Conservation (phyloP, 2,888 invertebrate genomes). For the Idaea dimidiata region DNA sequence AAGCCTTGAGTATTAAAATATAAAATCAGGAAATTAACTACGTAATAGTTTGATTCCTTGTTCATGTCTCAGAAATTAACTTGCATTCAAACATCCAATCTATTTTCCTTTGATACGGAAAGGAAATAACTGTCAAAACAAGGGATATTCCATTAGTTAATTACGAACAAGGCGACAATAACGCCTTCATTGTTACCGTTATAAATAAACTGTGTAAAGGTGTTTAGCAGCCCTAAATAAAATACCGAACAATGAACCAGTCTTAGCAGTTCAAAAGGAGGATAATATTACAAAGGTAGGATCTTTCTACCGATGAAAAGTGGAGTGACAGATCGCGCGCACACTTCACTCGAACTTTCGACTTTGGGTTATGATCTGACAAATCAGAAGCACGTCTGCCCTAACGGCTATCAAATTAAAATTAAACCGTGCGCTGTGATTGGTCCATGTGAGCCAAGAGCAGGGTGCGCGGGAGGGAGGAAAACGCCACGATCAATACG, state of each 20-base stretch:
- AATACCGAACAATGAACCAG: background rate
- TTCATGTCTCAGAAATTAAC: too few relatives aligned
- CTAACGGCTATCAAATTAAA: conserved; percentile 71
- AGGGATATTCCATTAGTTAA: background rate
- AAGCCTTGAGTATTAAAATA: too few relatives aligned
- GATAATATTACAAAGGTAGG: background rate
- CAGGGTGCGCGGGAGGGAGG: conserved; percentile 33
- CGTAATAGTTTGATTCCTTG: too few relatives aligned
- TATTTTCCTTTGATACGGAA: background rate
- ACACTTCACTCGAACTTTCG: conserved; percentile 27
- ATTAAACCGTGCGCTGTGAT: conserved; percentile 63
- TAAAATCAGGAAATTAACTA: too few relatives aligned
- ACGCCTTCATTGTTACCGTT: background rate
- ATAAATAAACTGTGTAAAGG: background rate
- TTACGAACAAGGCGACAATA: background rate
- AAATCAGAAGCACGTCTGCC: conserved; percentile 56
- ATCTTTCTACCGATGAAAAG: background rate
- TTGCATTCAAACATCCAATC: too few relatives aligned
- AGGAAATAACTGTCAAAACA: background rate
- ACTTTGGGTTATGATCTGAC: conserved; percentile 54
- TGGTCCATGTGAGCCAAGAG: conserved; percentile 48
- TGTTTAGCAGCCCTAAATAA: background rate
- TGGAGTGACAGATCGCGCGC: background rate
- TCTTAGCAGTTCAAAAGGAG: background rate
- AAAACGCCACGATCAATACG: conserved; percentile 64